Evolutionary conservation across 2,113 vertebrate species (phyloP).

Genomic region (Ptyas mucosa): DNA sequence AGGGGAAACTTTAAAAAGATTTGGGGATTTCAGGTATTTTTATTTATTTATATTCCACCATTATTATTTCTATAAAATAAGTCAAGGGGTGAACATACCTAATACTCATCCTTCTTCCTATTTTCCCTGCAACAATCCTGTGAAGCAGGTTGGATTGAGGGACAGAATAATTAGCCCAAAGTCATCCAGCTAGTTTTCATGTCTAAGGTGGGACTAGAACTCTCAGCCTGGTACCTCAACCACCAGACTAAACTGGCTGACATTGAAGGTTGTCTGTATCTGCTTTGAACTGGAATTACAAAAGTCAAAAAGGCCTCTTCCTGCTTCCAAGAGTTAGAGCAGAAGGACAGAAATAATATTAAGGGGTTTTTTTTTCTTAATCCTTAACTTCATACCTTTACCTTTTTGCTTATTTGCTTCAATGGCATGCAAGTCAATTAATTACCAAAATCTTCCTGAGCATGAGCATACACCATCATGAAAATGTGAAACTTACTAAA

Average conservation of each 20-base stretch:
- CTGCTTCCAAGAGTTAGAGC: background rate
- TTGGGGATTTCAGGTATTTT: background rate
- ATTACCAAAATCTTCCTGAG: slow-evolving; percentile 48
- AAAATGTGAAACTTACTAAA: slow-evolving; percentile 85
- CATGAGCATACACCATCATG: slow-evolving; percentile 53
- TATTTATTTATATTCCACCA: background rate
- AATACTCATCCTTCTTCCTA: background rate
- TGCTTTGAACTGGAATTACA: slow-evolving; percentile 10
- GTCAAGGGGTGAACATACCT: background rate
- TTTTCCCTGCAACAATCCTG: background rate
- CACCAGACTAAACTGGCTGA: background rate
- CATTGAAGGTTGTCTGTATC: background rate
- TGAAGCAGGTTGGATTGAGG: background rate
- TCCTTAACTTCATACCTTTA: slow-evolving; percentile 36
- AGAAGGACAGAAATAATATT: background rate
- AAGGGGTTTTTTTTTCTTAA: background rate
- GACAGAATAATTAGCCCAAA: background rate
- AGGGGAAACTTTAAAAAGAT: background rate
- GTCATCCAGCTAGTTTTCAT: background rate
- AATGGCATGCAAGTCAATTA: slow-evolving; percentile 48
- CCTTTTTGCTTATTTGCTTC: background rate
- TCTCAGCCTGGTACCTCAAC: background rate
- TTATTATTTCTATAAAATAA: background rate
- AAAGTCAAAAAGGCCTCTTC: slow-evolving; percentile 5
- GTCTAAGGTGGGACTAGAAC: background rate